Percentiles rank a stretch among this genome's conserved stretches.
These are phyloP conservation scores for Spongilla lacustris DNA, from an alignment of 37 sponge, comb jelly and placozoan species.

Conservation along the genomic window DNA sequence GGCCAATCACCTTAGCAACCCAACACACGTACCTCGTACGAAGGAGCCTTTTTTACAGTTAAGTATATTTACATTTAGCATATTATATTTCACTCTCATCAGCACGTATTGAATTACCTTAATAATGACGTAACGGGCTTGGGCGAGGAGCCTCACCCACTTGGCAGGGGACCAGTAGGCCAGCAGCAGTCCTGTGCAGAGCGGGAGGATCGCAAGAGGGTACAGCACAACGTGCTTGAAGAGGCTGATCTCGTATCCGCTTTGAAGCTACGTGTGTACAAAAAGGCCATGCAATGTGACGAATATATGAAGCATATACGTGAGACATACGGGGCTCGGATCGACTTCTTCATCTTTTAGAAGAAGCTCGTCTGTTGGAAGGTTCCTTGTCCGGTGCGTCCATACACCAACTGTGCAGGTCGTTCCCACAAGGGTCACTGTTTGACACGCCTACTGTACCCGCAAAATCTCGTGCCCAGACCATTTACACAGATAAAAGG, in stretches of 20 bases:
- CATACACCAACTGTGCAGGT: no score
- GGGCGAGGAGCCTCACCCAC: constrained; percentile 29
- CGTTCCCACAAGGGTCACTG: no score
- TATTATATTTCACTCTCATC: no score
- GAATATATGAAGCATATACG: neutral
- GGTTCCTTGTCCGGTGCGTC: constrained; percentile 4
- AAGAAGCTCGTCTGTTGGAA: constrained; percentile 8
- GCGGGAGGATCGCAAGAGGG: constrained; percentile 48
- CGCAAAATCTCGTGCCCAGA: no score
- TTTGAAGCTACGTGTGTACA: constrained; percentile 48
- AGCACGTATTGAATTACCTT: no score
- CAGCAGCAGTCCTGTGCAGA: constrained; percentile 37
- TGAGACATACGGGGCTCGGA: constrained; percentile 10
- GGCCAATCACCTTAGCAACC: no score
- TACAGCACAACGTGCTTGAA: constrained; percentile 19
- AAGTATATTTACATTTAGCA: no score
- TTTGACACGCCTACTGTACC: no score
- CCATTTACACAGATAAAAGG: no score
- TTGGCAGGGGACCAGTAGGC: constrained; percentile 70
- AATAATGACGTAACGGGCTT: constrained; percentile 55
- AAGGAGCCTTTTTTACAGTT: no score
- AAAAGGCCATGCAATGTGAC: no score
- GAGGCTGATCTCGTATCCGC: constrained; percentile 49
- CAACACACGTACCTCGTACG: no score
- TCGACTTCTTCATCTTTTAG: constrained; percentile 7